Evolutionary conservation across 2,888 invertebrate genomes (phyloP).

Genomic region (Lasioglossum vierecki): DNA sequence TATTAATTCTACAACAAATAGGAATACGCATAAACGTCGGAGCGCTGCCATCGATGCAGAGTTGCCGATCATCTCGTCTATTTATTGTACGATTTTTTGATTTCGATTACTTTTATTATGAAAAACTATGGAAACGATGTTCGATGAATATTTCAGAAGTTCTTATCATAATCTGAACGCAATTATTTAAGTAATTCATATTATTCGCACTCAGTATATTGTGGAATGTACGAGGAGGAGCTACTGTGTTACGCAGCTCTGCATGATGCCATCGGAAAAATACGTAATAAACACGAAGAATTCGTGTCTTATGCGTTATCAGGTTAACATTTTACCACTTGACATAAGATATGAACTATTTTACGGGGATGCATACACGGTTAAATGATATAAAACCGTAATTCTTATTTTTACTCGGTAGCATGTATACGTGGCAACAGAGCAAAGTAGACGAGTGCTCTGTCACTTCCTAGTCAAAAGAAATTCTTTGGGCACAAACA

Average conservation of each 20-base stretch:
- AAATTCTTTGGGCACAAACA: constrained; percentile 67
- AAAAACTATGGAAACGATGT: constrained; percentile 57
- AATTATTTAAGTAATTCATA: constrained; percentile 73
- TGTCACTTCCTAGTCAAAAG: constrained; percentile 82
- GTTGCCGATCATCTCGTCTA: constrained; percentile 80
- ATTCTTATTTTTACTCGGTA: constrained; percentile 76
- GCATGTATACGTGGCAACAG: constrained; percentile 81
- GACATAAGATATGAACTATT: constrained; percentile 65
- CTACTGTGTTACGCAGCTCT: constrained; percentile 84
- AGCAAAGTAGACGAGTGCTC: constrained; percentile 78
- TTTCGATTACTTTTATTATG: constrained; percentile 72
- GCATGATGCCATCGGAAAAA: constrained; percentile 78
- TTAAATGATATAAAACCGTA: constrained; percentile 65
- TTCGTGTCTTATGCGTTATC: constrained; percentile 66
- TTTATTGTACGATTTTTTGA: constrained; percentile 74
- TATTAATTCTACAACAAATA: constrained; percentile 30
- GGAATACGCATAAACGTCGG: constrained; percentile 23
- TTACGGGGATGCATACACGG: constrained; percentile 34
- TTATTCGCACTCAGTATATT: constrained; percentile 79
- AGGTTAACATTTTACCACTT: constrained; percentile 65
- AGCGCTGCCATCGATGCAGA: constrained; percentile 75
- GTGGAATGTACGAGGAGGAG: constrained; percentile 83
- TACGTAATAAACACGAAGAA: constrained; percentile 68
- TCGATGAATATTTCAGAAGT: constrained; percentile 73
- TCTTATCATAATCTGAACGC: constrained; percentile 50